These are phyloP conservation scores for Myxocyprinus asiaticus DNA, from an alignment of 2,113 vertebrate genomes.

Conservation along the genomic window DNA sequence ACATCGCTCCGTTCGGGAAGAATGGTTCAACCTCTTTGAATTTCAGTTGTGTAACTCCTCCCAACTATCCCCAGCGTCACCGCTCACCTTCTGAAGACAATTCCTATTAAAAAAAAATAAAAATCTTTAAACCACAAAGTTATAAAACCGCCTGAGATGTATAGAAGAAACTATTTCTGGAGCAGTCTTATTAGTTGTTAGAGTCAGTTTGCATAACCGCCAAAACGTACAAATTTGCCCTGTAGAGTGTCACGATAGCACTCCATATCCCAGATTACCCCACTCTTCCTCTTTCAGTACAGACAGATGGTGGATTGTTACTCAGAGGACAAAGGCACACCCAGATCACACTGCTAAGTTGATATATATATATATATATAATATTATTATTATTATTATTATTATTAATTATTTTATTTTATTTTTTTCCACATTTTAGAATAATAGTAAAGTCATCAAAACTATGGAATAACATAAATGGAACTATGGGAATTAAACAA, in stretches of 20 bases:
- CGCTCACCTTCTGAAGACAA: conserved; percentile 17
- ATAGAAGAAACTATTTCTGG: not conserved
- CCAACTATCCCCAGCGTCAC: conserved; percentile 45
- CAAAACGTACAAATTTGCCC: not conserved
- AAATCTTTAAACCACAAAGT: conserved; percentile 25
- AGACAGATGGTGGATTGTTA: conserved; percentile 26
- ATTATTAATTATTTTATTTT: no score
- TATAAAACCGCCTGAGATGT: not conserved
- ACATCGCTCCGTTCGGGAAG: conserved; percentile 15
- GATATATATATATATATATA: no score
- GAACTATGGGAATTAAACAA: no score
- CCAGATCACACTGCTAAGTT: not conserved
- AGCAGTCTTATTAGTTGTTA: not conserved
- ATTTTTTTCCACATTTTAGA: no score
- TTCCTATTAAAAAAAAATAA: not conserved
- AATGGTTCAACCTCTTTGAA: conserved; percentile 41
- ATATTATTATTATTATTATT: no score
- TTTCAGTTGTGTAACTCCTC: conserved; percentile 44
- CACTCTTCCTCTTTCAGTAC: conserved; percentile 27
- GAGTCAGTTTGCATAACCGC: not conserved
- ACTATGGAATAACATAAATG: no score
- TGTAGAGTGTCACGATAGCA: not conserved
- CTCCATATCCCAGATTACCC: conserved; percentile 49
- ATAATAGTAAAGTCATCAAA: no score
- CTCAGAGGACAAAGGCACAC: conserved; percentile 1